phyloP scores from a whole-genome alignment of 2,113 vertebrate species.

The Mionectes macconnelli region DNA sequence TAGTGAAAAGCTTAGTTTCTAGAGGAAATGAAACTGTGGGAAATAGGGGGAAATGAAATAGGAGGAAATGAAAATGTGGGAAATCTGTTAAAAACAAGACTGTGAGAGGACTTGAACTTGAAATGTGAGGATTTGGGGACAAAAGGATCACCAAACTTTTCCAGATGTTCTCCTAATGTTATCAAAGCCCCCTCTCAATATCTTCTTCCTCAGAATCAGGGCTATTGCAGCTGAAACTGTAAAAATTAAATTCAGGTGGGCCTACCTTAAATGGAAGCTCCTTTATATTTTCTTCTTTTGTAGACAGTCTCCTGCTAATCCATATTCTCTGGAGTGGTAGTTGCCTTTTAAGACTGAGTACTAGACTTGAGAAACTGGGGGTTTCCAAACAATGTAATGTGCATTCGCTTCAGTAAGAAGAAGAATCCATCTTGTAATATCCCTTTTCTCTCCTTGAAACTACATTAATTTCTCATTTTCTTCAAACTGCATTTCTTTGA shows the following conservation, averaged over 20 bases:
- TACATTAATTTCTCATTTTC: background rate
- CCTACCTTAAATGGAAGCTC: background rate
- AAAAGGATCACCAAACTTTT: background rate
- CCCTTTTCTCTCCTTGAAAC: background rate
- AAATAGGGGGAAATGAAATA: no score
- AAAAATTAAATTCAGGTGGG: background rate
- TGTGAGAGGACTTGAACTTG: background rate
- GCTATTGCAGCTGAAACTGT: background rate
- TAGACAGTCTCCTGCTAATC: background rate
- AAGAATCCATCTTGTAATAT: background rate
- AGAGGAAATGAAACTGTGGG: background rate
- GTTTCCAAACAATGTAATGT: background rate
- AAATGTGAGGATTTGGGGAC: background rate
- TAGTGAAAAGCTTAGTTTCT: background rate
- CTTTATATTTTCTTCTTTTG: background rate
- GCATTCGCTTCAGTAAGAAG: background rate
- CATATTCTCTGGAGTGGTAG: no score
- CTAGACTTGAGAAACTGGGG: background rate
- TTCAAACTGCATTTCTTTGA: background rate
- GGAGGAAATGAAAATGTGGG: background rate
- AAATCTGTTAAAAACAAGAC: background rate
- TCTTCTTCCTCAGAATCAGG: background rate
- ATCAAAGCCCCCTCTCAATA: background rate
- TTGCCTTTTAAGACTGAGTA: background rate
- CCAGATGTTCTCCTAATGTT: background rate